phyloP scores from a whole-genome alignment of 2,113 vertebrate genomes.

The Vulpes vulpes region DNA sequence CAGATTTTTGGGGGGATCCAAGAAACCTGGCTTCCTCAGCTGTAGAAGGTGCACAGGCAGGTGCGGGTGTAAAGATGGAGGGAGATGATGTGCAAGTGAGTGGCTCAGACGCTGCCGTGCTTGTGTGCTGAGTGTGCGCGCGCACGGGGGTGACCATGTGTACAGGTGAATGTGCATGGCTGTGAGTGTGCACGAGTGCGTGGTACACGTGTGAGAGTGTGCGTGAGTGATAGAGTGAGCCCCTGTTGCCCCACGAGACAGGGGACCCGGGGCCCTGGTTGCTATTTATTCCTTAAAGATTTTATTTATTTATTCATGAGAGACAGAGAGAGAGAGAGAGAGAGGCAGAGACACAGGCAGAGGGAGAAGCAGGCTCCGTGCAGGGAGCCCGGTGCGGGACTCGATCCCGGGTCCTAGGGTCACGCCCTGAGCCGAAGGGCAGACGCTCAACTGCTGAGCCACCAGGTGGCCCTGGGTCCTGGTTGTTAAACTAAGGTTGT shows the following conservation, averaged over 20 bases:
- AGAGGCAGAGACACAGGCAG: too few species aligned
- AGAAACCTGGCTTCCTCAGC: neutral
- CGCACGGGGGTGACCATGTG: too few species aligned
- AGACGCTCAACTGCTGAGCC: too few species aligned
- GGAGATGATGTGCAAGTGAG: accelerated
- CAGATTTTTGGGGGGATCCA: neutral
- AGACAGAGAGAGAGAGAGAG: too few species aligned
- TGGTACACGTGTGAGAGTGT: neutral
- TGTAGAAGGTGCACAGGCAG: neutral
- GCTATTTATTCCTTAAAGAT: too few species aligned
- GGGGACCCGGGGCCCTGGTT: neutral
- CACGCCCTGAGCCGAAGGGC: too few species aligned
- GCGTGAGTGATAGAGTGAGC: neutral
- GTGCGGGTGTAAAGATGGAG: neutral
- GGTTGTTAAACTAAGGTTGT: too few species aligned
- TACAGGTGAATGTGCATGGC: too few species aligned
- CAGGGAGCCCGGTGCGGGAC: too few species aligned
- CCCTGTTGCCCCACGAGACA: neutral
- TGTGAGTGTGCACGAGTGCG: neutral
- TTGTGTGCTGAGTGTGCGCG: neutral
- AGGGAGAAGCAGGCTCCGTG: too few species aligned
- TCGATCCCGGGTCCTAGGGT: too few species aligned
- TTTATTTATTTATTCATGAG: too few species aligned
- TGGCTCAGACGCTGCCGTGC: accelerated
- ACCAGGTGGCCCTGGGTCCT: neutral